Evolutionary conservation across 2,888 invertebrate genomes (phyloP), one percentile per base, ranked within the genome.

Genomic region (Chrysomela aeneicollis): DNA sequence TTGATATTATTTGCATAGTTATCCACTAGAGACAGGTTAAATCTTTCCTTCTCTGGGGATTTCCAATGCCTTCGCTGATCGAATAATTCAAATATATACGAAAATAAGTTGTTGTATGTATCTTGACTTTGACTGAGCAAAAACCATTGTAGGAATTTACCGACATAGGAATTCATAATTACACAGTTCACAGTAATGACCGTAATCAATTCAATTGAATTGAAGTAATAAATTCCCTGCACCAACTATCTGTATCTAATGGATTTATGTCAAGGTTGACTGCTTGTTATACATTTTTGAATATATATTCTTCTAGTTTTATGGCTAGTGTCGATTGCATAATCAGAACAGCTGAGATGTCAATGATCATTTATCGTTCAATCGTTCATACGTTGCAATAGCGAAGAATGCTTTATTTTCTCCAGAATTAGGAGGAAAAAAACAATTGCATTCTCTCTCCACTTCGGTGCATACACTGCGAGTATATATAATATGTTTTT

Each of bases 101-200:
- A n/a, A n/a, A n/a, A 42, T 30, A 64, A 65, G 61, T 65, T 58
- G 46, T 35, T 32, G n/a, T n/a, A n/a, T n/a, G n/a, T n/a, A n/a
- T n/a, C n/a, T n/a, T n/a, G n/a, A n/a, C n/a, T n/a, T n/a, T n/a
- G n/a, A n/a, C n/a, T n/a, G n/a, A n/a, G n/a, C n/a, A n/a, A n/a
- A n/a, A n/a, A n/a, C 62, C 62, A 55, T 55, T 55, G 32, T 65
- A 35, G 1, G 10, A 35, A 15, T 42, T 42, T 15, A 42, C n/a
- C n/a, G 4, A 42, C 15, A 42, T 12, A 15, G 42, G 42, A 10
- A 42, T 42, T 8, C 12, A 15, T 15, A 42, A 42, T 42, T 42
- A 42, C 15, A 42, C n/a, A 42, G 15, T 42, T 55, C 42, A 55
- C 35, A 55, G 42, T 55, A 35, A 55, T 15, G 55, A 47, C 18